A percentile compares a stretch with the other conserved stretches of the same genome.
Evolutionary conservation across 2,797 vertebrate genomes (phyloP).

Genomic region (Sparidentex hasta): DNA sequence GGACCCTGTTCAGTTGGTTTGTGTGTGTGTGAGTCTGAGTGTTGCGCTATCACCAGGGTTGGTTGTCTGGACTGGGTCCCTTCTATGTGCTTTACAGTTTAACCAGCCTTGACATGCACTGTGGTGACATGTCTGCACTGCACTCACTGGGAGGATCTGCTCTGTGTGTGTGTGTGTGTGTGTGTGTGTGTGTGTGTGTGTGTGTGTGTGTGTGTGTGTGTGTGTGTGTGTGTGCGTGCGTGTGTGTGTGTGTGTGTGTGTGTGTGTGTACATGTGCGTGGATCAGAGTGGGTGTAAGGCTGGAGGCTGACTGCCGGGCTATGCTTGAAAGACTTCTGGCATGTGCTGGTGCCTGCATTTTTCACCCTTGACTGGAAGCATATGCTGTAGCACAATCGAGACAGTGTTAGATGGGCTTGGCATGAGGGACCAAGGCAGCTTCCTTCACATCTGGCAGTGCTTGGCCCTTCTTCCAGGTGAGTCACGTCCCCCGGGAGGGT

Average conservation of each 20-base stretch:
- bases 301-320: conserved; percentile 94
- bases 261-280: conserved; percentile 43
- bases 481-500: conserved; percentile 92
- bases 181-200: conserved; percentile 49
- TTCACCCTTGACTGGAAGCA: conserved; percentile 98
- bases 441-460: conserved; percentile 97
- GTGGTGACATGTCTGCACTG: conserved; percentile 92
- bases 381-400: conserved; percentile 94
- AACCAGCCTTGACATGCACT: conserved; percentile 94
- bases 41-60: conserved; percentile 78
- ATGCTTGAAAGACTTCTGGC: conserved; percentile 97
- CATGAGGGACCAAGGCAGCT: conserved; percentile 87
- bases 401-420: conserved; percentile 91
- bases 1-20: conserved; percentile 15
- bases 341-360: conserved; percentile 94
- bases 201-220: conserved; percentile 35
- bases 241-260: conserved; percentile 49
- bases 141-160: conserved; percentile 84
- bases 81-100: conserved; percentile 86
- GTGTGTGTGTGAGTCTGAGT: conserved; percentile 30
- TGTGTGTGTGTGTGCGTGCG: conserved; percentile 21
- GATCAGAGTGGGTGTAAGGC: conserved; percentile 81
- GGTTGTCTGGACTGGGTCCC: conserved; percentile 91
- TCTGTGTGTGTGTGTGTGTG: conserved; percentile 22
- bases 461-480: conserved; percentile 95